These are phyloP conservation scores for Oryctes rhinoceros DNA, from an alignment of 1,140 invertebrate species.

Conservation along the genomic window DNA sequence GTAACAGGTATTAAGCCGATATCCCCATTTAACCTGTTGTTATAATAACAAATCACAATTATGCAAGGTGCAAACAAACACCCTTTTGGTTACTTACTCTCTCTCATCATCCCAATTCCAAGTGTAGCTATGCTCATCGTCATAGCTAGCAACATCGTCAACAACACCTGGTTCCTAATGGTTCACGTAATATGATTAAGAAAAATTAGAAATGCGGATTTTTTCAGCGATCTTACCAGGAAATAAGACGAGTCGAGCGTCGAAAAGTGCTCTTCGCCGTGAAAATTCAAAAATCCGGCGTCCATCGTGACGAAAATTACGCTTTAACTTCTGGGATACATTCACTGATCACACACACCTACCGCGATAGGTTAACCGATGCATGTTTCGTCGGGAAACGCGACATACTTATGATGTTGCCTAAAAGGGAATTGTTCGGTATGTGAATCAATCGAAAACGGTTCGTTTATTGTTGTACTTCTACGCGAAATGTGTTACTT, in stretches of 20 bases:
- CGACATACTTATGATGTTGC: neutral
- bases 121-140: constrained; percentile 42
- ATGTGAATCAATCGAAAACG: neutral
- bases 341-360: neutral
- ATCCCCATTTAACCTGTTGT: constrained; percentile 49
- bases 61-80: constrained; percentile 26
- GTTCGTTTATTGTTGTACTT: neutral
- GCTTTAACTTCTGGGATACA: neutral
- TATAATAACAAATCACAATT: constrained; percentile 38
- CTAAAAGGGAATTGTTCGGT: neutral
- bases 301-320: constrained; percentile 42
- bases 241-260: constrained; percentile 46
- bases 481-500: neutral
- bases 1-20: constrained; percentile 48
- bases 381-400: constrained; percentile 5
- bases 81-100: constrained; percentile 47
- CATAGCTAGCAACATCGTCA: constrained; percentile 44
- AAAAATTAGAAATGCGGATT: constrained; percentile 13
- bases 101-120: constrained; percentile 48
- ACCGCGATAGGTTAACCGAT: constrained; percentile 4
- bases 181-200: neutral
- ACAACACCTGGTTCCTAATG: constrained; percentile 35
- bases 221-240: constrained; percentile 24
- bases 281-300: constrained; percentile 48
- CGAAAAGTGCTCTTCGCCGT: constrained; percentile 48